Base-by-base conservation (phyloP, 1,140 invertebrate species). In the Neodiprion pinetum region DNA sequence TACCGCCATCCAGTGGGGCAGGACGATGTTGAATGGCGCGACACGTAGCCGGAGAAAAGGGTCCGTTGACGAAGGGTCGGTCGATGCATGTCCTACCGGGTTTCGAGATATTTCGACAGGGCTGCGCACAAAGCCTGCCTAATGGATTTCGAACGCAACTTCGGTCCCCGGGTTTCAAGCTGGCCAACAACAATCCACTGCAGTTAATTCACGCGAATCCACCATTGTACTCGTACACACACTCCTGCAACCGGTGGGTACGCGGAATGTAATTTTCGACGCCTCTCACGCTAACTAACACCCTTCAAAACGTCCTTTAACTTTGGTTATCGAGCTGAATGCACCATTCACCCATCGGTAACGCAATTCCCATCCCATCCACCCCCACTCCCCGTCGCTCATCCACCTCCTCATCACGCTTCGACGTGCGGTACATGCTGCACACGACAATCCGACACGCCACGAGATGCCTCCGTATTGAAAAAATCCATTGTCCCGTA, bases 111-210 rank as follows among this genome's bases (percentile, higher is more conserved):
- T 61, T 61, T 61, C 53, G 53, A 17, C 53, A 61, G 53, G 53
- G 53, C 9, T 61, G 53, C 53, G 11, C 53, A 14, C 53, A 61
- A 61, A 61, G 53, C 53, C 53, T 61, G 53, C 53, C 28, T 61
- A 61, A 61, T 61, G 53, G 53, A 61, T 61, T 61, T 61, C 53
- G 53, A 61, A 61, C 53, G 53, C 53, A 61, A 61, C 53, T 61
- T 61, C n/a, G 53, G 53, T 12, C 53, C 53, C 11, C n/a, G 53
- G 53, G 53, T 61, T 61, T 61, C 53, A 61, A 61, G 53, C 9
- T 61, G 53, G 53, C 53, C 53, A 61, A 61, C 53, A 61, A 61
- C 53, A 61, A 61, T 61, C 53, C 53, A 1, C 53, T 61, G 53
- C 53, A 61, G 53, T 61, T 61, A 61, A 61, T 61, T 61, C 53